phyloP scores from a whole-genome alignment of 2,888 invertebrate species.

The Sepioteuthis lessoniana region DNA sequence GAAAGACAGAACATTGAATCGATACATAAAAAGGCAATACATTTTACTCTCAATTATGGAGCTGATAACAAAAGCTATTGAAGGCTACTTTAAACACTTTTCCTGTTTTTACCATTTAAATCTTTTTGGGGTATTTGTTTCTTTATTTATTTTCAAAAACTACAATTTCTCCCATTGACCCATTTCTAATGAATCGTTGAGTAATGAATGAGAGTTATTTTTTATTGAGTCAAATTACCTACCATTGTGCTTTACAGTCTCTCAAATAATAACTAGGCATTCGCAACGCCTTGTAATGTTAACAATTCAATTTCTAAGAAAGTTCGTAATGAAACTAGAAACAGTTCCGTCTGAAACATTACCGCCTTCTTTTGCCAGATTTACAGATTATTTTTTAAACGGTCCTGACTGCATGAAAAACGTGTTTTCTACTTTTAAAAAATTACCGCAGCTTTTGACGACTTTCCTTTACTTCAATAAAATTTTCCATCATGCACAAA shows the following conservation, averaged over 20 bases:
- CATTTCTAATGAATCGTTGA: background rate
- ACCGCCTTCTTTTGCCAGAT: background rate
- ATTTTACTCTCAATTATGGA: background rate
- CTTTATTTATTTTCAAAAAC: background rate
- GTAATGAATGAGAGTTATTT: background rate
- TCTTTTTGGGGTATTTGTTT: background rate
- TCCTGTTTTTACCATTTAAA: too few species aligned
- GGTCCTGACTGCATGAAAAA: background rate
- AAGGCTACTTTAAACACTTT: background rate
- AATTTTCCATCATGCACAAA: too few species aligned
- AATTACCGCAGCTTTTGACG: background rate
- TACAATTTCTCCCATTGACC: background rate
- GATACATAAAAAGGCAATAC: background rate
- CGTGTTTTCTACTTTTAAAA: background rate
- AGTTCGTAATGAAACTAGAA: background rate
- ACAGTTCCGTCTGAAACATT: background rate
- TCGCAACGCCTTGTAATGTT: background rate
- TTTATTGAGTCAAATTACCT: slow-evolving; percentile 18
- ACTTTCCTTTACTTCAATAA: too few species aligned
- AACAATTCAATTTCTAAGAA: background rate
- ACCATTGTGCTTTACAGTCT: background rate
- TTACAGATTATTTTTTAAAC: background rate
- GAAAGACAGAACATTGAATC: background rate
- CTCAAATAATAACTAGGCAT: slow-evolving; percentile 18
- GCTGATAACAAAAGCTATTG: background rate